Conservation (phyloP, 2,888 invertebrate species). For the Halocaridina rubra region DNA sequence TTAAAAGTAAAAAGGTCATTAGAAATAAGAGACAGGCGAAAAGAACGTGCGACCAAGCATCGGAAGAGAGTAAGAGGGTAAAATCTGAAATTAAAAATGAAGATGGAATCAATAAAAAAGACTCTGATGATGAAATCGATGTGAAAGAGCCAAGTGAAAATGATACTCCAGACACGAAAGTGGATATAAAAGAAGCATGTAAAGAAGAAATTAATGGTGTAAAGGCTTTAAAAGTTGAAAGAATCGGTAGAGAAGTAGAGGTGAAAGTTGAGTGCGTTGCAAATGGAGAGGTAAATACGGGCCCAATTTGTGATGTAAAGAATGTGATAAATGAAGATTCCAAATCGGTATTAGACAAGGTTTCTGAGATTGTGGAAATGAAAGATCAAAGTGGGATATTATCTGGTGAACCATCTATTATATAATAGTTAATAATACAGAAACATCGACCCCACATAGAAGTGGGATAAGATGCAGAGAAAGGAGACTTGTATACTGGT, state of each 20-base stretch:
- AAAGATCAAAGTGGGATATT: neutral
- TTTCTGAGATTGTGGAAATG: neutral
- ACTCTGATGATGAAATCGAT: no score
- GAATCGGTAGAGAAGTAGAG: neutral
- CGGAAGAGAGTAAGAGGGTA: constrained; percentile 7
- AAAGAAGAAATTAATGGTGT: neutral
- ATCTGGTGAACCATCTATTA: neutral
- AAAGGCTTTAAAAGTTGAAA: neutral
- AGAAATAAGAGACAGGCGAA: constrained; percentile 4
- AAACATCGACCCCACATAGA: no score
- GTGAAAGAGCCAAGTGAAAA: neutral
- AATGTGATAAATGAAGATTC: neutral
- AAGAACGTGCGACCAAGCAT: neutral
- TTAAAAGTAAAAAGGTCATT: constrained; percentile 42
- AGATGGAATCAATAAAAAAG: neutral
- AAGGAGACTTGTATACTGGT: no score
- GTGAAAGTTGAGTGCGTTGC: neutral
- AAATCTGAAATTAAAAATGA: neutral
- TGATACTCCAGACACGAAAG: neutral
- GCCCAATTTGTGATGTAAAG: neutral
- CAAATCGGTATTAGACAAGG: neutral
- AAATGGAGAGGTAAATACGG: neutral
- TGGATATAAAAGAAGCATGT: neutral
- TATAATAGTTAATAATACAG: no score
- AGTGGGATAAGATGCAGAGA: no score